Conservation (phyloP, 2,888 invertebrate genomes). For the Hydraecia micacea region DNA sequence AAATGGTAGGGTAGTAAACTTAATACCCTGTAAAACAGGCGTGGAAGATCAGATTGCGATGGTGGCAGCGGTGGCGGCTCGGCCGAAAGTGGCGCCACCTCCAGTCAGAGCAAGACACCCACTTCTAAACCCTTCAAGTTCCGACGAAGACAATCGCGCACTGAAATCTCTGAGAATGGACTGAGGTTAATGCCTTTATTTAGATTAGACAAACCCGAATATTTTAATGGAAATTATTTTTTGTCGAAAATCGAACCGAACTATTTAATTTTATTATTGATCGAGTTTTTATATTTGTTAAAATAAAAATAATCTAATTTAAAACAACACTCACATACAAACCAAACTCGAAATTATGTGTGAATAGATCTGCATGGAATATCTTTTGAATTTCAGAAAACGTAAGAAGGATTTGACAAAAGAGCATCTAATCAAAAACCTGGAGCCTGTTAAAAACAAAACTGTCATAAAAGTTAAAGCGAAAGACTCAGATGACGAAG, state of each 20-base stretch:
- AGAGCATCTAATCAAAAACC: constrained; percentile 79
- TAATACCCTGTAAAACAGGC: constrained; percentile 68
- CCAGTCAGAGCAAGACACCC: constrained; percentile 83
- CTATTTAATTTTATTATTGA: background rate
- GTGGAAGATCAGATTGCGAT: constrained; percentile 83
- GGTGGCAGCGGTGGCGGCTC: constrained; percentile 86
- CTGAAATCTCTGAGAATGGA: constrained; percentile 81
- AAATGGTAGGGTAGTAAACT: constrained; percentile 16
- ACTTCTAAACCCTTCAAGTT: constrained; percentile 82
- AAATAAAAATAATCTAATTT: constrained; percentile 1
- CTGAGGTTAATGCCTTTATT: constrained; percentile 75
- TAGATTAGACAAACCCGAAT: constrained; percentile 2
- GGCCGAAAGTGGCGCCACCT: constrained; percentile 86
- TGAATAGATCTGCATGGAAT: background rate
- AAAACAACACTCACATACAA: constrained; percentile 7
- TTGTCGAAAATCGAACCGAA: background rate
- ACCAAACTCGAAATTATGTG: background rate
- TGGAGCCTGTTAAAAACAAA: constrained; percentile 79
- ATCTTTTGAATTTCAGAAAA: constrained; percentile 78
- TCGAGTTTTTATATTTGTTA: background rate
- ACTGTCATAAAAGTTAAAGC: constrained; percentile 79
- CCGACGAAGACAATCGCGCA: constrained; percentile 81
- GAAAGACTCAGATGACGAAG: constrained; percentile 88
- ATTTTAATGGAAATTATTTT: background rate
- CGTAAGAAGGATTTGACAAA: constrained; percentile 84